These are phyloP conservation scores for Megalonaias nervosa DNA, from an alignment of 1,140 invertebrate species.

Conservation along the genomic window DNA sequence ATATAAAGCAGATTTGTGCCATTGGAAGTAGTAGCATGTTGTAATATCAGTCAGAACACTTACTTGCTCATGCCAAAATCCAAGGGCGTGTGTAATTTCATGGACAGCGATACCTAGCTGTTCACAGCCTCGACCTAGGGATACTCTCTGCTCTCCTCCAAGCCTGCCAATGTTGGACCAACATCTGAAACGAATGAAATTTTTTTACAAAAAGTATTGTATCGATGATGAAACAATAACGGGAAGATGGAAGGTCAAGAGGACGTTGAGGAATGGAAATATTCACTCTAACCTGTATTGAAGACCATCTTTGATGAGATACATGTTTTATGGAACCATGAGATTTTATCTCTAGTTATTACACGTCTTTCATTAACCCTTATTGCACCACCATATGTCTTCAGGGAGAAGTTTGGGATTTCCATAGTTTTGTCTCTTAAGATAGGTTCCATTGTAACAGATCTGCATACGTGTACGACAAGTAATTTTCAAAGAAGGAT, in stretches of 20 bases:
- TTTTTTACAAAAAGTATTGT: background rate
- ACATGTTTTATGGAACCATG: no score
- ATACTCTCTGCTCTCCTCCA: constrained; percentile 81
- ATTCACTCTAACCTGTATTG: background rate
- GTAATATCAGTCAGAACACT: background rate
- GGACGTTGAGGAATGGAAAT: background rate
- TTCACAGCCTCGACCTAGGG: constrained; percentile 70
- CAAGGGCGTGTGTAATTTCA: constrained; percentile 62
- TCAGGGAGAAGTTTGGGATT: no score
- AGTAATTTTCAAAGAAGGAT: no score
- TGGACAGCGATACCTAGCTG: constrained; percentile 58
- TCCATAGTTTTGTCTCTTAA: no score
- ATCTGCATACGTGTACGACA: no score
- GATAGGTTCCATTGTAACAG: no score
- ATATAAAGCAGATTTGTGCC: no score
- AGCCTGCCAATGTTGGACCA: constrained; percentile 85
- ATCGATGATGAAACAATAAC: background rate
- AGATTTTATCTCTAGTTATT: no score
- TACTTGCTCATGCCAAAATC: constrained; percentile 71
- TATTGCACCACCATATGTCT: no score
- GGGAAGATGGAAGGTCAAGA: background rate
- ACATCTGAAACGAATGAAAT: constrained; percentile 75
- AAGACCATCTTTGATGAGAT: no score
- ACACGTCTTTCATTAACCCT: no score
- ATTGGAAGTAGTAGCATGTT: no score